A percentile compares a stretch with the other conserved stretches of the same genome.
Conservation (phyloP, 2,888 invertebrate genomes). For the Linnaemya tessellans region DNA sequence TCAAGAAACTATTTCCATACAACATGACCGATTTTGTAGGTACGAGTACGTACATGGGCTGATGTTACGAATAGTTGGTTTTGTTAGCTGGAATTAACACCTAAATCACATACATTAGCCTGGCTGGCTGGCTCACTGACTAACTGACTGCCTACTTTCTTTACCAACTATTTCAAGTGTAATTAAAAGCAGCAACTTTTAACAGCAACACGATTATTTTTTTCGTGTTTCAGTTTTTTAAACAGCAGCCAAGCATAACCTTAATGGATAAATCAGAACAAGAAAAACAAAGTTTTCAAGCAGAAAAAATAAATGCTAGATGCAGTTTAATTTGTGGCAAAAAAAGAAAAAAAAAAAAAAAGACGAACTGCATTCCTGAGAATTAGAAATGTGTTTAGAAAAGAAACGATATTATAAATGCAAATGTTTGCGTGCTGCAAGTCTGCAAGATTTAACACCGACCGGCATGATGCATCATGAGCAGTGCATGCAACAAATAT, state of each 20-base stretch:
- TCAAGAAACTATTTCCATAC: background rate
- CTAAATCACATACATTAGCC: conserved; percentile 41
- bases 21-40: background rate
- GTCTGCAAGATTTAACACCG: conserved; percentile 35
- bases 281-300: background rate
- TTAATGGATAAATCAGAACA: conserved; percentile 49
- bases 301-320: conserved; percentile 19
- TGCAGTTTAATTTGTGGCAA: conserved; percentile 44
- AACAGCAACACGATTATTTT: conserved; percentile 6
- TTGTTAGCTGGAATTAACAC: conserved; percentile 55
- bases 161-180: conserved; percentile 40
- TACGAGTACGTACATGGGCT: background rate
- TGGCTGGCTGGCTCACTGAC: background rate
- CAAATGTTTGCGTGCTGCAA: conserved; percentile 60
- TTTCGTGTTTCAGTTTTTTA: conserved; percentile 20
- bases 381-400: conserved; percentile 57
- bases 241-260: conserved; percentile 58
- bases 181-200: conserved; percentile 62
- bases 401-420: conserved; percentile 53
- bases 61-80: background rate
- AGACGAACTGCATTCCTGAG: conserved; percentile 32
- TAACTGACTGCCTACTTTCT: conserved; percentile 11
- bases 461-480: conserved; percentile 43
- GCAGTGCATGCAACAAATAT: conserved; percentile 40
- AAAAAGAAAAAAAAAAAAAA: background rate